Percentiles rank a stretch among this genome's conserved stretches.
Evolutionary conservation across 2,113 vertebrate species (phyloP).

Genomic region (Sinocyclocheilus grahami): DNA sequence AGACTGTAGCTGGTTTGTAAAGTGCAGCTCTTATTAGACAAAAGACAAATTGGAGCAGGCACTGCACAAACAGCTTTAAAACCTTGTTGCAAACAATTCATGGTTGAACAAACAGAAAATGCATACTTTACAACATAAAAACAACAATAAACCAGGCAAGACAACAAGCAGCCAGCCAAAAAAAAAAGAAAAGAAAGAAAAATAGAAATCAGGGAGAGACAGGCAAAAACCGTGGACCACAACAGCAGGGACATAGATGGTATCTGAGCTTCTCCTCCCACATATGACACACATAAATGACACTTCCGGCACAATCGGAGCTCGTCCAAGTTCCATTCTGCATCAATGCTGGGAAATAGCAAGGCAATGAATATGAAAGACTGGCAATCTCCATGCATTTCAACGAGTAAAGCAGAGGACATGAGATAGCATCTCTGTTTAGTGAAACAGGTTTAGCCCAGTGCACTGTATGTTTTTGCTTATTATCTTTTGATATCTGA

Average conservation of each 20-base stretch:
- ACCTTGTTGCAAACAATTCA: background rate
- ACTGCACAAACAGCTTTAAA: conserved; percentile 4
- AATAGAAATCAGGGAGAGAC: background rate
- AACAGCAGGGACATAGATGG: conserved; percentile 38
- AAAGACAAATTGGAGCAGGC: conserved; percentile 4
- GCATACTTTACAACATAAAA: conserved; percentile 18
- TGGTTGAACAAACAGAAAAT: conserved; percentile 7
- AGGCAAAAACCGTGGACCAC: background rate
- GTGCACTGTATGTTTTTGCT: background rate
- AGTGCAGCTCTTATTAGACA: too few relatives aligned
- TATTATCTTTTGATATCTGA: background rate
- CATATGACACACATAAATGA: conserved; percentile 52
- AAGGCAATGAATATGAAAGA: conserved; percentile 21
- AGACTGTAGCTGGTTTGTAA: too few relatives aligned
- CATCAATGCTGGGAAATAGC: conserved; percentile 12
- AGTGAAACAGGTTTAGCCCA: background rate
- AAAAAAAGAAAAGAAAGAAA: background rate
- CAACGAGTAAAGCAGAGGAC: conserved; percentile 12
- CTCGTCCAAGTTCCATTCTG: conserved; percentile 54
- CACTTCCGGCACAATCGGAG: conserved; percentile 47
- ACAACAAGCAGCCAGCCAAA: background rate
- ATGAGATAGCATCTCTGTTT: conserved; percentile 18
- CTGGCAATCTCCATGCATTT: conserved; percentile 27
- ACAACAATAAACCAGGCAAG: conserved; percentile 5
- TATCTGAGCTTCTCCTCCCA: conserved; percentile 46